These are phyloP conservation scores for Guaruba guarouba DNA, from an alignment of 2,113 vertebrate species.

Conservation along the genomic window DNA sequence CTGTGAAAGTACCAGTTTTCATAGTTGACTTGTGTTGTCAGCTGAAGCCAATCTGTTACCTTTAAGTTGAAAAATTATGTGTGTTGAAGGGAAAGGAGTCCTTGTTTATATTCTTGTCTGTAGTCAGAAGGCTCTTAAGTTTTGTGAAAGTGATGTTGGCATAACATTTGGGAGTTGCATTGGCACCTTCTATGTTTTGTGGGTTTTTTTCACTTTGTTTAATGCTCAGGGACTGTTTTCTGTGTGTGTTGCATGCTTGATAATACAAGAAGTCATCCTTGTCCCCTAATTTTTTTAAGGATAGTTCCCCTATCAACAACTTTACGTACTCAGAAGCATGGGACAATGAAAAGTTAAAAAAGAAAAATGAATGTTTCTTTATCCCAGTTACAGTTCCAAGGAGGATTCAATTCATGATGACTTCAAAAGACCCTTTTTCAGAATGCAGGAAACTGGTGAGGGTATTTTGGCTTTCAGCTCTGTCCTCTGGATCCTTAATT, in stretches of 20 bases:
- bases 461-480: background rate
- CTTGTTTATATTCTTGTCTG: background rate
- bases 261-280: conserved; percentile 76
- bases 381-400: background rate
- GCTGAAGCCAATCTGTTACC: background rate
- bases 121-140: background rate
- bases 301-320: background rate
- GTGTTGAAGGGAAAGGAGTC: background rate
- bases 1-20: background rate
- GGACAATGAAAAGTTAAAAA: background rate
- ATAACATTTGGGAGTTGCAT: background rate
- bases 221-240: conserved; percentile 67
- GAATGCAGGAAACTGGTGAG: background rate
- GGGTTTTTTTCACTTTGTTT: background rate
- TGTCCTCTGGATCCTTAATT: background rate
- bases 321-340: background rate
- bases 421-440: background rate
- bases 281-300: conserved; percentile 63
- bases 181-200: background rate
- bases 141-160: background rate
- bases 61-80: background rate
- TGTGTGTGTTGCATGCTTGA: conserved; percentile 79
- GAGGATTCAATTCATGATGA: background rate
- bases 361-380: background rate
- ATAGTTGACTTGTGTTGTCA: background rate